Percentiles rank a stretch among this genome's conserved stretches.
Conservation (phyloP, 2,113 vertebrate species). For the Gobio gobio region DNA sequence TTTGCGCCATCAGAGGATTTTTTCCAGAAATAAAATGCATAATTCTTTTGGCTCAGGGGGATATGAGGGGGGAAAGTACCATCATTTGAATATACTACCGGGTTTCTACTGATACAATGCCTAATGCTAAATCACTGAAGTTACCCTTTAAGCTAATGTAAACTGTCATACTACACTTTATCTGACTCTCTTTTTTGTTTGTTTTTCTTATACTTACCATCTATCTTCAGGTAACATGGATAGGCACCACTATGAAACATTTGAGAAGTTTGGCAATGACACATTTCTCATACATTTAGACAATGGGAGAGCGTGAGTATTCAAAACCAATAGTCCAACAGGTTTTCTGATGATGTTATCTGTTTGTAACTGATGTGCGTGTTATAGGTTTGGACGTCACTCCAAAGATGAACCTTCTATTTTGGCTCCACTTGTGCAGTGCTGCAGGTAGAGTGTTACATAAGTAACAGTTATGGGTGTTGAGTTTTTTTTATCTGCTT, state of each 20-base stretch:
- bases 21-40: no score
- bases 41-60: no score
- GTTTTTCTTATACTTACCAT: neutral
- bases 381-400: conserved; percentile 81
- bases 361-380: neutral
- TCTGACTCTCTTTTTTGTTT: neutral
- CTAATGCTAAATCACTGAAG: no score
- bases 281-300: conserved; percentile 85
- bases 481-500: no score
- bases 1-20: no score
- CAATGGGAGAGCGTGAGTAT: conserved; percentile 81
- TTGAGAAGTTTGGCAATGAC: conserved; percentile 86
- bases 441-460: conserved; percentile 77
- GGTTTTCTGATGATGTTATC: neutral
- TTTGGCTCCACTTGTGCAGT: conserved; percentile 79
- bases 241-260: conserved; percentile 86
- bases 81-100: no score
- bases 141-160: neutral
- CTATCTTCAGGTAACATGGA: conserved; percentile 83
- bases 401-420: conserved; percentile 83
- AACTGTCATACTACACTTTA: neutral
- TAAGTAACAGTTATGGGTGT: neutral
- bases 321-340: neutral
- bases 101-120: no score
- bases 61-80: no score